Conservation (phyloP, 2,113 vertebrate genomes). For the Oncorhynchus tshawytscha region DNA sequence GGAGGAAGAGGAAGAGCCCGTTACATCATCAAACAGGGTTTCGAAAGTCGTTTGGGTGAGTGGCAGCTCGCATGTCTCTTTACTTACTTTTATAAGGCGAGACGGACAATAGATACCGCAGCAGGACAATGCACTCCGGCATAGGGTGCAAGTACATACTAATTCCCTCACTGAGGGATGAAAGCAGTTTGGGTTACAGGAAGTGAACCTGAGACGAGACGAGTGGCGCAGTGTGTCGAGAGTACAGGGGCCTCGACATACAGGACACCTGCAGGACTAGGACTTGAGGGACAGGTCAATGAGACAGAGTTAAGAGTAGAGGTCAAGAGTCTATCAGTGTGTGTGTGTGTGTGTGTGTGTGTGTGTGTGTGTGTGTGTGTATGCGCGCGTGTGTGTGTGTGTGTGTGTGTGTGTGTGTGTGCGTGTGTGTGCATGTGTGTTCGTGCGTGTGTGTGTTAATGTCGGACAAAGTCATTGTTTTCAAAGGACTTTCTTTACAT, state of each 20-base stretch:
- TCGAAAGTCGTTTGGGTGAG: constrained; percentile 19
- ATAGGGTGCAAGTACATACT: constrained; percentile 66
- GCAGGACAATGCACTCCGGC: constrained; percentile 56
- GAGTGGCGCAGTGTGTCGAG: constrained; percentile 5
- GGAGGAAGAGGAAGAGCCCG: constrained; percentile 12
- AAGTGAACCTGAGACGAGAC: constrained; percentile 65
- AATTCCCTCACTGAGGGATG: constrained; percentile 64
- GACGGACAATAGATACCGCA: constrained; percentile 54
- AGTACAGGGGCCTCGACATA: neutral
- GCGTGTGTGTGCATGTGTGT: too few species aligned
- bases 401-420: too few species aligned
- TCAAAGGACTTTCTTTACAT: neutral
- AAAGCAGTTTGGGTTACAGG: constrained; percentile 73
- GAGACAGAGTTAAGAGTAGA: neutral
- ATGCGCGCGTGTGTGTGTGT: too few species aligned
- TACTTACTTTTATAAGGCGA: constrained; percentile 63
- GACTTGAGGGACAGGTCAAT: neutral
- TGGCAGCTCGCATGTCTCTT: constrained; percentile 53
- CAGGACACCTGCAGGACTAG: neutral
- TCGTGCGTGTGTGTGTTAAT: too few species aligned
- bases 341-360: too few species aligned
- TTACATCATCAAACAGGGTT: constrained; percentile 32
- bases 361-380: too few species aligned
- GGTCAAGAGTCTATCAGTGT: neutral
- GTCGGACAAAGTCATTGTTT: neutral